phyloP scores from a whole-genome alignment of 2,888 invertebrate species.

The Chromoteleia sp. region DNA sequence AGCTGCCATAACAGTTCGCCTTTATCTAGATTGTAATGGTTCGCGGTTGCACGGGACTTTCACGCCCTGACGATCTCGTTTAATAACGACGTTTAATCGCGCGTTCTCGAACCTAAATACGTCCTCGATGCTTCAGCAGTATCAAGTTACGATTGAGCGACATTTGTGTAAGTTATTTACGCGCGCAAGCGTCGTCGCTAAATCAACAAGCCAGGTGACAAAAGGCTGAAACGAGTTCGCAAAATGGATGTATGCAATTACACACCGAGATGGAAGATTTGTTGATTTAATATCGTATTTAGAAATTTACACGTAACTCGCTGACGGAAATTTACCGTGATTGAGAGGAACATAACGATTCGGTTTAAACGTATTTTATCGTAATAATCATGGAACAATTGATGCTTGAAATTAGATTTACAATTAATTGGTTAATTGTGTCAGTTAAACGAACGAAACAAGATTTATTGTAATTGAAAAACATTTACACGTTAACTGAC shows the following conservation, averaged over 20 bases:
- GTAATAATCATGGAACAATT: constrained; percentile 7
- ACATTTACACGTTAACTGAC: background rate
- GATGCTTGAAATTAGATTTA: background rate
- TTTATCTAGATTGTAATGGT: constrained; percentile 67
- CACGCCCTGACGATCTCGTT: constrained; percentile 57
- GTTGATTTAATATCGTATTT: constrained; percentile 49
- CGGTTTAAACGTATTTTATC: constrained; percentile 20
- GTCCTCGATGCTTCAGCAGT: constrained; percentile 31
- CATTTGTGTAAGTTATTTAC: constrained; percentile 51
- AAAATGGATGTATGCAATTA: constrained; percentile 52
- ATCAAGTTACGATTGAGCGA: constrained; percentile 53
- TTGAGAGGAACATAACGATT: constrained; percentile 21
- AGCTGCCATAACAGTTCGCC: constrained; percentile 67
- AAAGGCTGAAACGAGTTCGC: constrained; percentile 48
- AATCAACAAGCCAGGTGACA: constrained; percentile 47
- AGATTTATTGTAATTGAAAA: too few species aligned
- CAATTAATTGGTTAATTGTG: constrained; percentile 5
- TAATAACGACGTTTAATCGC: constrained; percentile 65
- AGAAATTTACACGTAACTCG: constrained; percentile 31
- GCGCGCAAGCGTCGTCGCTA: constrained; percentile 7
- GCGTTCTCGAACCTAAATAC: constrained; percentile 56
- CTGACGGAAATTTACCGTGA: constrained; percentile 31
- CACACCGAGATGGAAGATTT: constrained; percentile 37
- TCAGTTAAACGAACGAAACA: too few species aligned
- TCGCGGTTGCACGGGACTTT: constrained; percentile 66